Base-by-base conservation (phyloP, 2,888 invertebrate species). In the Julus scandinavius region DNA sequence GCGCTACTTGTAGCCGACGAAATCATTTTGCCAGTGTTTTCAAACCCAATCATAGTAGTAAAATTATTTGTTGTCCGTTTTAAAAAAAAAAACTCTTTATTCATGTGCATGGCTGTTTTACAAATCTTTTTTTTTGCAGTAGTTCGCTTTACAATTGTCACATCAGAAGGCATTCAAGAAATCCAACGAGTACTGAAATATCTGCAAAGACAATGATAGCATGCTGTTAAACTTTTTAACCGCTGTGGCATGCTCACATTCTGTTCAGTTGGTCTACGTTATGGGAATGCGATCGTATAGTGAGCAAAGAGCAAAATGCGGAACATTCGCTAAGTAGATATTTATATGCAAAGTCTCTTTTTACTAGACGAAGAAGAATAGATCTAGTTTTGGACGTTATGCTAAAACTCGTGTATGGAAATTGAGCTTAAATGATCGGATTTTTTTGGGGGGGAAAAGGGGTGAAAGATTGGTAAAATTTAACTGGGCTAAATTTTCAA, bases 21-120 rank as follows among this genome's bases (percentile, higher is more conserved):
- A 58, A 58, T 4, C 58, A 17, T 15, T 58, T 58, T 58, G 15
- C 11, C 17, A 58, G 58, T 58, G 58, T 58, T 58, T 58, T 58
- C 4, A 17, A 58, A 58, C 17, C 58, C 58, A 11, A 15, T 58
- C 58, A 15, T 15, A 58, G 58, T 58, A 58, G 58, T 58, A 58
- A 58, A 58, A 58, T 58, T 58, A 58, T 58, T 58, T 15, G 58
- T 58, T 58, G 58, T 58, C 58, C 17, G 58, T 58, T 58, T 58
- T 58, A 17, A 58, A 58, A 58, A 58, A 29, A 29, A 29, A 29
- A 29, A 11, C 15, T 58, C 58, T 58, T 58, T 58, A 58, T 58
- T 58, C 58, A 15, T 17, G 58, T 58, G 11, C 58, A 15, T 58
- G 58, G 58, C 17, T 58, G 58, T 49, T 49, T 49, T 49, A 49